These are phyloP conservation scores for Actinia tenebrosa DNA, from an alignment of 64 coral and sea anemone genomes.

Conservation along the genomic window DNA sequence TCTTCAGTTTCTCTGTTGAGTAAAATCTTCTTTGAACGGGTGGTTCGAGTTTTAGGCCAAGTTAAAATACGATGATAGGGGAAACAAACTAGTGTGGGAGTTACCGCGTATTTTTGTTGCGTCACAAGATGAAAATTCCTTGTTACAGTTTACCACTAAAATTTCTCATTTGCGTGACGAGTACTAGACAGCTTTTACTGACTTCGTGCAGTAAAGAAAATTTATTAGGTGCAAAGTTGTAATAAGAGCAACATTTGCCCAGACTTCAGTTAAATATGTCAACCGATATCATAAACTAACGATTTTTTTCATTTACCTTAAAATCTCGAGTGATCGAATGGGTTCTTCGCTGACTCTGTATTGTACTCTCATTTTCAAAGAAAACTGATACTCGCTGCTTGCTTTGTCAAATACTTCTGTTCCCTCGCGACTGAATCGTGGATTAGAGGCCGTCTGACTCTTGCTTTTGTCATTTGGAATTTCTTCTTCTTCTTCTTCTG, in stretches of 20 bases:
- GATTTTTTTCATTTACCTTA: conserved; percentile 36
- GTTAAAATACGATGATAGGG: too few relatives aligned
- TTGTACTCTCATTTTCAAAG: conserved; percentile 56
- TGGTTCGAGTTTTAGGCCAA: not conserved
- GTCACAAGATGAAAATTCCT: too few relatives aligned
- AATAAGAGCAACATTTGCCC: too few relatives aligned
- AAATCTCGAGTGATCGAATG: conserved; percentile 51
- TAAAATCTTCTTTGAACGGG: not conserved
- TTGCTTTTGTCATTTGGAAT: not conserved
- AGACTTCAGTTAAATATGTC: too few relatives aligned
- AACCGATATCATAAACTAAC: not conserved
- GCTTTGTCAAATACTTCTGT: not conserved
- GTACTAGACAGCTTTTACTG: too few relatives aligned
- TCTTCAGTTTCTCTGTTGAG: conserved; percentile 45
- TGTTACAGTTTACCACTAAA: too few relatives aligned
- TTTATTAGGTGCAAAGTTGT: too few relatives aligned
- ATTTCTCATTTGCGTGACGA: too few relatives aligned
- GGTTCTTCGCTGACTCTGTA: conserved; percentile 82
- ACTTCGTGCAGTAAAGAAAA: too few relatives aligned
- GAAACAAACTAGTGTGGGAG: too few relatives aligned
- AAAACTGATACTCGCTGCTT: conserved; percentile 43
- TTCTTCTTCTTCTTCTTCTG: not conserved
- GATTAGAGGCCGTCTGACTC: not conserved
- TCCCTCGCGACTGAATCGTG: not conserved
- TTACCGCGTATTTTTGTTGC: too few relatives aligned